A percentile compares a stretch with the other conserved stretches of the same genome.
These are phyloP conservation scores for Prionailurus bengalensis DNA, from an alignment of 2,113 vertebrate species.

Conservation along the genomic window DNA sequence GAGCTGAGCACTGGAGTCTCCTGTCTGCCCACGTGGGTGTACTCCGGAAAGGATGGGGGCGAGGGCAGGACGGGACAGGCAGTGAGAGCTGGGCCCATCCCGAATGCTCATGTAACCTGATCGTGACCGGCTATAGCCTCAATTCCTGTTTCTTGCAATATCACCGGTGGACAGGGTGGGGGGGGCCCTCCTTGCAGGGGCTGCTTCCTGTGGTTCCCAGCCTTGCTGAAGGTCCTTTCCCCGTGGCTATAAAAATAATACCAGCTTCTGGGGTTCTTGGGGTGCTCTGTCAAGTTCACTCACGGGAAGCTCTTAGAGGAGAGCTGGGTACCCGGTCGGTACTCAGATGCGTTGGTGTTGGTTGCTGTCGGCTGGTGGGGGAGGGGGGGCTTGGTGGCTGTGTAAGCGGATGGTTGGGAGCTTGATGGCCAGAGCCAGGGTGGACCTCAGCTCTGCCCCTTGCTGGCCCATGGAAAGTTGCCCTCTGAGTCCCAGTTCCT, in stretches of 20 bases:
- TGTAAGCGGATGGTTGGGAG: neutral
- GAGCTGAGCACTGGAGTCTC: neutral
- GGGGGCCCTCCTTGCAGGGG: neutral
- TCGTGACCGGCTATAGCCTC: neutral
- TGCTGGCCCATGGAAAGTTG: fast-evolving
- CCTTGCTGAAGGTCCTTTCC: neutral
- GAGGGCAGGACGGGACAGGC: neutral
- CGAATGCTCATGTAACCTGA: neutral
- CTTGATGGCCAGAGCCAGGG: neutral
- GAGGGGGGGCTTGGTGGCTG: neutral
- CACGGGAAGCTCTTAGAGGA: neutral
- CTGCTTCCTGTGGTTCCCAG: neutral
- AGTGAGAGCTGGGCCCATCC: fast-evolving
- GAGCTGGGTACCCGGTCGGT: no score
- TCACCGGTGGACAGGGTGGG: neutral
- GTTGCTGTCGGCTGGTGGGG: neutral
- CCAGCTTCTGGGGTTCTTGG: neutral
- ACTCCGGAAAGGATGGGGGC: neutral
- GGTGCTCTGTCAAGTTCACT: neutral
- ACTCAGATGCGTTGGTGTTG: neutral
- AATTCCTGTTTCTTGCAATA: neutral
- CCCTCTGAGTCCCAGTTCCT: neutral
- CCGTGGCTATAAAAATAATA: neutral
- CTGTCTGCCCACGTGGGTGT: neutral
- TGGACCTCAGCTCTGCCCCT: neutral